Conservation (phyloP, 1,140 invertebrate genomes). For the Eufriesea mexicana region DNA sequence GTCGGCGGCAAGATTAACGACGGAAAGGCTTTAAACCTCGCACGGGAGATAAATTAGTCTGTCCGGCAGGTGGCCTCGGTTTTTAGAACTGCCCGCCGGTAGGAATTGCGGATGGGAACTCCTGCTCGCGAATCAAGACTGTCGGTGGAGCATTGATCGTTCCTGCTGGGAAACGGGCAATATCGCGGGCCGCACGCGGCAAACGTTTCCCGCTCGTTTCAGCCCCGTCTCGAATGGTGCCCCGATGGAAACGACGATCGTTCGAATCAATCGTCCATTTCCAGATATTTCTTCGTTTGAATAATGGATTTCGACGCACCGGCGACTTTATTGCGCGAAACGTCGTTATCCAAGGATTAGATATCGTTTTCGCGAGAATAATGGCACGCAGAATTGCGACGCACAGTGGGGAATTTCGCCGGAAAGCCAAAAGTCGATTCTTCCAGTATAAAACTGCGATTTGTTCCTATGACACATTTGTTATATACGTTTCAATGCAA, state of each 20-base stretch:
- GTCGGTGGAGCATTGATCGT: neutral
- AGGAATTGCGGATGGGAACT: conserved; percentile 60
- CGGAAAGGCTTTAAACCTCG: conserved; percentile 74
- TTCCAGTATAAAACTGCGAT: too few relatives aligned
- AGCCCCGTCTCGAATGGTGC: neutral
- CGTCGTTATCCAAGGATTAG: neutral
- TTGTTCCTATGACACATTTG: too few relatives aligned
- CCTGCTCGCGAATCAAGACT: conserved; percentile 53
- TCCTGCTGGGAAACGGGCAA: too few relatives aligned
- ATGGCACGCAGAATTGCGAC: too few relatives aligned
- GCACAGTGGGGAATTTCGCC: too few relatives aligned
- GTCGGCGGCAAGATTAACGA: conserved; percentile 76
- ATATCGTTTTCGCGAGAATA: too few relatives aligned
- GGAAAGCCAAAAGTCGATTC: too few relatives aligned
- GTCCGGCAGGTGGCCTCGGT: conserved; percentile 70
- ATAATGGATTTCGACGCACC: neutral
- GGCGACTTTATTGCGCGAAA: neutral
- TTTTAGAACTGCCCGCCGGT: conserved; percentile 64
- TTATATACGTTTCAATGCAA: too few relatives aligned
- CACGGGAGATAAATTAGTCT: conserved; percentile 77
- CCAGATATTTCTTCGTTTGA: neutral
- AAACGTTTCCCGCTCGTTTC: neutral
- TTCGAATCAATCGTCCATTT: neutral
- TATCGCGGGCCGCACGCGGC: neutral
- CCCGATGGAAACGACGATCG: neutral